These are phyloP conservation scores for Polymixis flavicincta DNA, from an alignment of 2,888 invertebrate genomes.

Conservation along the genomic window DNA sequence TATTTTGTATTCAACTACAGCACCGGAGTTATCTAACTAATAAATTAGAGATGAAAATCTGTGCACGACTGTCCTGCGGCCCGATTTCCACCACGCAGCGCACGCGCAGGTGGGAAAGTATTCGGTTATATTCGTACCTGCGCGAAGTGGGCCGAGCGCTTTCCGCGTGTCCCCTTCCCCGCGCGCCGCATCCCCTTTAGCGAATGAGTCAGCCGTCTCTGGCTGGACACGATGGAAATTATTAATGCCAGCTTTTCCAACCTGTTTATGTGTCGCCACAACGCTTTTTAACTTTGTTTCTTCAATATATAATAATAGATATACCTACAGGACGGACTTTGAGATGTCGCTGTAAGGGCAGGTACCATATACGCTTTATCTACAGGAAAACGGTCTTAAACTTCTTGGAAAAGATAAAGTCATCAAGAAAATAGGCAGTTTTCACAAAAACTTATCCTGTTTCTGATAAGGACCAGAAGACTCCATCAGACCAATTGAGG, in stretches of 20 bases:
- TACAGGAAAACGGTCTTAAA: too few species aligned
- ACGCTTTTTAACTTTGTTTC: constrained; percentile 53
- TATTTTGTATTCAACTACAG: background rate
- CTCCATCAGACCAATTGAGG: too few species aligned
- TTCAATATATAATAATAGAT: constrained; percentile 17
- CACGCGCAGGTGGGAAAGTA: constrained; percentile 86
- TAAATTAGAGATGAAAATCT: constrained; percentile 39
- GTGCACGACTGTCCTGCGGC: constrained; percentile 71
- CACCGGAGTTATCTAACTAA: constrained; percentile 7
- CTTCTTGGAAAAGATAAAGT: too few species aligned
- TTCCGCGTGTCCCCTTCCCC: constrained; percentile 77
- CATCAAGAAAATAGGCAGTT: too few species aligned
- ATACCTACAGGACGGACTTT: background rate
- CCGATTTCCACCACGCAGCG: constrained; percentile 75
- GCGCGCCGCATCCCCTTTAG: constrained; percentile 39
- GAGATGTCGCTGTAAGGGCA: too few species aligned
- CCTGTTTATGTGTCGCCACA: constrained; percentile 59
- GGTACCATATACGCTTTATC: too few species aligned
- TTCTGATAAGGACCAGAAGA: too few species aligned
- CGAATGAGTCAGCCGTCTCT: constrained; percentile 77
- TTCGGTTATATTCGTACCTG: constrained; percentile 89
- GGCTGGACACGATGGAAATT: constrained; percentile 72
- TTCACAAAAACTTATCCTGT: too few species aligned
- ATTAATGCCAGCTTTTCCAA: constrained; percentile 66
- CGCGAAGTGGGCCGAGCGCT: constrained; percentile 85